Percentiles rank a stretch among this genome's conserved stretches.
Conservation (phyloP, 2,888 invertebrate species). For the Apotomis capreana region DNA sequence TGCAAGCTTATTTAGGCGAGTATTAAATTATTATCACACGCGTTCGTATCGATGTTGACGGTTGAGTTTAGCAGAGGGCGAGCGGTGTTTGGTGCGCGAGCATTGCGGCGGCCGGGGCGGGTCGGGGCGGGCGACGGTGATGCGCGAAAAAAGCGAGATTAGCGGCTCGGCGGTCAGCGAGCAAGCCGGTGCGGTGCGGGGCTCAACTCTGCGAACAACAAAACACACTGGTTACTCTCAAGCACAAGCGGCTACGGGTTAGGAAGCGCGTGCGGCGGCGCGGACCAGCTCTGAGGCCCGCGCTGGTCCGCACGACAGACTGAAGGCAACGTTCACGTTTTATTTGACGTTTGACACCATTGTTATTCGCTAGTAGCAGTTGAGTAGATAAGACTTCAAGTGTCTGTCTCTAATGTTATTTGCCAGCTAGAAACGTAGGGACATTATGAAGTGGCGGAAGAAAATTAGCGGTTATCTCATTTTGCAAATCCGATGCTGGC, state of each 20-base stretch:
- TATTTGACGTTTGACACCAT: slow-evolving; percentile 30
- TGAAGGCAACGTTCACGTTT: slow-evolving; percentile 39
- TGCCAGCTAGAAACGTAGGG: slow-evolving; percentile 58
- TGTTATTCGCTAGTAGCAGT: slow-evolving; percentile 39
- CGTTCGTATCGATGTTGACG: slow-evolving; percentile 81
- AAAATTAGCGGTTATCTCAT: slow-evolving; percentile 60
- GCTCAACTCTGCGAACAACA: slow-evolving; percentile 84
- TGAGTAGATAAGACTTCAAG: slow-evolving; percentile 46
- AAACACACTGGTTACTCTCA: slow-evolving; percentile 83
- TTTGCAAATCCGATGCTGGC: slow-evolving; percentile 55
- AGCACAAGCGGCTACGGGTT: slow-evolving; percentile 83
- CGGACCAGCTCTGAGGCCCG: slow-evolving; percentile 61
- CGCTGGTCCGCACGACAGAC: slow-evolving; percentile 49
- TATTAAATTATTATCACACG: slow-evolving; percentile 81
- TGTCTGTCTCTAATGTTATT: slow-evolving; percentile 61
- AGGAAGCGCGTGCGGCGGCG: slow-evolving; percentile 72
- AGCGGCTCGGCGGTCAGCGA: slow-evolving; percentile 83
- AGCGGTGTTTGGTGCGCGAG: slow-evolving; percentile 81
- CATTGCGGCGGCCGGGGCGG: slow-evolving; percentile 78
- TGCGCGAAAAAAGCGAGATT: slow-evolving; percentile 82
- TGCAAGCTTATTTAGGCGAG: slow-evolving; percentile 82
- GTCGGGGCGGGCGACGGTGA: slow-evolving; percentile 76
- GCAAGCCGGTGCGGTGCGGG: slow-evolving; percentile 82
- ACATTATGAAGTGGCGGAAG: slow-evolving; percentile 58
- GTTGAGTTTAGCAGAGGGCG: slow-evolving; percentile 81